phyloP scores from a whole-genome alignment of 2,113 vertebrate genomes.

The Camelus dromedarius region DNA sequence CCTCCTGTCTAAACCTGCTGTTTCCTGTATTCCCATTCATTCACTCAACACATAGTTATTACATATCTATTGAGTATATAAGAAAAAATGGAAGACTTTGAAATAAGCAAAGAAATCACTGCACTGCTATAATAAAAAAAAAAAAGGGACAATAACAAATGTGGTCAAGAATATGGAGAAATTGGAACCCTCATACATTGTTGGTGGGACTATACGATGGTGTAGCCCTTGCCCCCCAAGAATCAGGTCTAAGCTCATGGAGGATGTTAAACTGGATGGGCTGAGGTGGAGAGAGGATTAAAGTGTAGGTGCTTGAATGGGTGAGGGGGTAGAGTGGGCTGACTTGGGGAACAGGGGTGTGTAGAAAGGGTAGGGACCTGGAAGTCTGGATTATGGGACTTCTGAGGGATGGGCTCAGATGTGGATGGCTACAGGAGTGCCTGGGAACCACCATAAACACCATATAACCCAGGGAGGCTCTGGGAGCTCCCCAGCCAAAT shows the following conservation, averaged over 20 bases:
- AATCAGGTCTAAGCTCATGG: neutral
- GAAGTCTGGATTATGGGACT: neutral
- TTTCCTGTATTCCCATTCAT: neutral
- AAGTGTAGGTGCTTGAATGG: neutral
- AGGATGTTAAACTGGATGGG: neutral
- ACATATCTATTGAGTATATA: neutral
- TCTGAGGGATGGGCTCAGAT: neutral
- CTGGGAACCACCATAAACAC: neutral
- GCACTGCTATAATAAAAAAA: neutral
- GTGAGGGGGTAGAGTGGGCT: neutral
- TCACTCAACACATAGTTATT: neutral
- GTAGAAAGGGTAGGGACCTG: neutral
- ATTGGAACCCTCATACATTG: neutral
- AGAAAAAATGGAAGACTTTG: neutral
- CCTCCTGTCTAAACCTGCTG: neutral
- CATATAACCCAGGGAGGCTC: neutral
- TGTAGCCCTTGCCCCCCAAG: neutral
- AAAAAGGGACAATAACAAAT: neutral
- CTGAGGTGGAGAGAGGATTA: neutral
- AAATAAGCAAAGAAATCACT: neutral
- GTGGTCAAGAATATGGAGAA: neutral
- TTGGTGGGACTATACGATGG: neutral
- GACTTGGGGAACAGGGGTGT: neutral
- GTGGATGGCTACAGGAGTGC: neutral
- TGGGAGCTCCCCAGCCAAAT: neutral